Evolutionary conservation across 2,113 vertebrate genomes (phyloP).

Genomic region (Arothron firmamentum): DNA sequence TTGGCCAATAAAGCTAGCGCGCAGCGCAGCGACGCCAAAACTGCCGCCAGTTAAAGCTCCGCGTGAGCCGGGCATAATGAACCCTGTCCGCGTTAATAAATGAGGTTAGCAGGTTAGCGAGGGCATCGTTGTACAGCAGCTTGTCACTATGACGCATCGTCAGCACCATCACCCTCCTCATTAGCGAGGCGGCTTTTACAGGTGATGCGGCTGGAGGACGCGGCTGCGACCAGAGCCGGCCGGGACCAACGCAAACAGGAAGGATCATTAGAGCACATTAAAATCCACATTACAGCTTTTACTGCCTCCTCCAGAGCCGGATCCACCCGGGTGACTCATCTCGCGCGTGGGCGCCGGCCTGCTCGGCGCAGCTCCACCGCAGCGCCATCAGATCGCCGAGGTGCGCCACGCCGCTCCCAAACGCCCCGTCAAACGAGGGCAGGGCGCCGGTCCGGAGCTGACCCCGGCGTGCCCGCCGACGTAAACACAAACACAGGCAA

Average conservation of each 20-base stretch:
- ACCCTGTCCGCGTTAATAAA: constrained; percentile 12
- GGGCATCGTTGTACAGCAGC: constrained; percentile 20
- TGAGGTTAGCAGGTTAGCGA: constrained; percentile 51
- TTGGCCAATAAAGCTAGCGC: neutral
- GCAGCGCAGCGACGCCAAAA: neutral
- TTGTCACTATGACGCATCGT: constrained; percentile 36
- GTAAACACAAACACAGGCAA: neutral
- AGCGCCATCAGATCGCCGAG: constrained; percentile 36
- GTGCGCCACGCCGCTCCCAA: neutral
- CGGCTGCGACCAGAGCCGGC: neutral
- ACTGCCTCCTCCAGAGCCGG: constrained; percentile 57
- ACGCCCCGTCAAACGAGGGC: constrained; percentile 31
- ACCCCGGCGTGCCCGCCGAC: constrained; percentile 32
- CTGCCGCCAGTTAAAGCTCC: neutral
- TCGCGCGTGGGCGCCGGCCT: constrained; percentile 51
- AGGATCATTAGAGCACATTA: constrained; percentile 70
- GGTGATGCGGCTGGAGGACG: constrained; percentile 48
- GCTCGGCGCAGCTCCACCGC: constrained; percentile 56
- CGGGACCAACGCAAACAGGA: constrained; percentile 34
- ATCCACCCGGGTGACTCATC: constrained; percentile 57
- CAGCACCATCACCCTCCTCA: constrained; percentile 34
- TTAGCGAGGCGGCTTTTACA: constrained; percentile 42
- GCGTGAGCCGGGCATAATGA: constrained; percentile 13
- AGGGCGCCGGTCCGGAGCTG: constrained; percentile 27
- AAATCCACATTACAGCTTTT: constrained; percentile 71